Conservation (phyloP, 2,888 invertebrate species). For the Creontiades dilutus region DNA sequence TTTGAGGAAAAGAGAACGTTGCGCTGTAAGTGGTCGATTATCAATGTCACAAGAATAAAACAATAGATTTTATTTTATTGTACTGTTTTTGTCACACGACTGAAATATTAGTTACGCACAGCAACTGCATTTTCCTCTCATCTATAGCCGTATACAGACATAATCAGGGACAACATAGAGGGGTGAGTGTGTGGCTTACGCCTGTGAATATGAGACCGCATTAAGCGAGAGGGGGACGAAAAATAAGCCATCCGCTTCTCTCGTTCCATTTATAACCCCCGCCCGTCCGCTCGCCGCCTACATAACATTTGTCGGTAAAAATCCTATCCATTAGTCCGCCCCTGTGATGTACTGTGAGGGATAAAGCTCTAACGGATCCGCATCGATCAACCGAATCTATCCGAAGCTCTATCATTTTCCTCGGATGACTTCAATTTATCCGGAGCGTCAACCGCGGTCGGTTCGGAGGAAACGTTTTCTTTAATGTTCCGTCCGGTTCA, state of each 20-base stretch:
- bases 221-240: constrained; percentile 20
- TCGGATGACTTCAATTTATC: constrained; percentile 45
- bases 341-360: constrained; percentile 52
- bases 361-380: constrained; percentile 8
- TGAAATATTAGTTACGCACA: too few species aligned
- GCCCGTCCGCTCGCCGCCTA: neutral
- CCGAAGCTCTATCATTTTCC: constrained; percentile 49
- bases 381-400: constrained; percentile 53
- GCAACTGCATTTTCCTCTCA: neutral
- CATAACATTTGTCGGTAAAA: constrained; percentile 60
- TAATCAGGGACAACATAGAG: neutral
- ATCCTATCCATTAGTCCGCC: constrained; percentile 58
- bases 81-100: too few species aligned
- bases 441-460: neutral
- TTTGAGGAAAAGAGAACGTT: too few species aligned
- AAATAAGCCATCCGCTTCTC: constrained; percentile 32
- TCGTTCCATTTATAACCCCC: constrained; percentile 16
- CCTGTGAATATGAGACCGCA: constrained; percentile 34
- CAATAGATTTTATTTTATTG: too few species aligned
- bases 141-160: neutral
- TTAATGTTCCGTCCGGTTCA: constrained; percentile 32
- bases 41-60: too few species aligned
- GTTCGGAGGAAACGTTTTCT: constrained; percentile 42
- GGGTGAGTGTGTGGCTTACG: neutral
- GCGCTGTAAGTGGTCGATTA: too few species aligned